phyloP scores from a whole-genome alignment of 2,888 invertebrate species.

The Folsomia manolachei region DNA sequence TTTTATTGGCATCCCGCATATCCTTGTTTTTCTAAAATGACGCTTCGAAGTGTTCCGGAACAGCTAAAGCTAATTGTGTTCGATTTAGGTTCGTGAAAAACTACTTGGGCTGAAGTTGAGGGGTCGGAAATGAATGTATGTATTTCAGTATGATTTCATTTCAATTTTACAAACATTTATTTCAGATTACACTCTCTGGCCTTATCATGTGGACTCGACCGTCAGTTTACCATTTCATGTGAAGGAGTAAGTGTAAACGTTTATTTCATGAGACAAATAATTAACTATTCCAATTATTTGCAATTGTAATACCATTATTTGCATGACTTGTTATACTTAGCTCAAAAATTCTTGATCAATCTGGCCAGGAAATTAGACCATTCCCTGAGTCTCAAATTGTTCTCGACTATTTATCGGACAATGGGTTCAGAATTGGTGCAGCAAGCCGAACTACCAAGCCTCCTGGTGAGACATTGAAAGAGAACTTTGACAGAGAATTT shows the following conservation, averaged over 20 bases:
- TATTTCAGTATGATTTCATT: neutral
- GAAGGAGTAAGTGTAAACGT: slow-evolving; percentile 53
- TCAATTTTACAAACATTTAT: slow-evolving; percentile 29
- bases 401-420: slow-evolving; percentile 58
- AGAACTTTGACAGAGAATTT: no score
- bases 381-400: slow-evolving; percentile 64
- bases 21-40: slow-evolving; percentile 16
- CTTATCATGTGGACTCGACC: slow-evolving; percentile 71
- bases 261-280: no score
- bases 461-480: no score
- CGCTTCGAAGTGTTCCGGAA: slow-evolving; percentile 29
- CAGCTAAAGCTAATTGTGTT: slow-evolving; percentile 42
- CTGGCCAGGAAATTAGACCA: slow-evolving; percentile 53
- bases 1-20: no score
- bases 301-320: no score
- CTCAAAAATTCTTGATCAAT: slow-evolving; percentile 56
- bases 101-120: no score
- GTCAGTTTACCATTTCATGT: slow-evolving; percentile 64
- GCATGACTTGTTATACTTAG: slow-evolving; percentile 24
- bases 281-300: no score
- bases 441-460: slow-evolving; percentile 66
- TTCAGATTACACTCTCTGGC: slow-evolving; percentile 71
- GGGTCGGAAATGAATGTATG: no score
- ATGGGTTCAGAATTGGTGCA: slow-evolving; percentile 63
- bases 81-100: slow-evolving; percentile 50